Base-by-base conservation (phyloP, 2,888 invertebrate genomes). In the Pecten maximus region DNA sequence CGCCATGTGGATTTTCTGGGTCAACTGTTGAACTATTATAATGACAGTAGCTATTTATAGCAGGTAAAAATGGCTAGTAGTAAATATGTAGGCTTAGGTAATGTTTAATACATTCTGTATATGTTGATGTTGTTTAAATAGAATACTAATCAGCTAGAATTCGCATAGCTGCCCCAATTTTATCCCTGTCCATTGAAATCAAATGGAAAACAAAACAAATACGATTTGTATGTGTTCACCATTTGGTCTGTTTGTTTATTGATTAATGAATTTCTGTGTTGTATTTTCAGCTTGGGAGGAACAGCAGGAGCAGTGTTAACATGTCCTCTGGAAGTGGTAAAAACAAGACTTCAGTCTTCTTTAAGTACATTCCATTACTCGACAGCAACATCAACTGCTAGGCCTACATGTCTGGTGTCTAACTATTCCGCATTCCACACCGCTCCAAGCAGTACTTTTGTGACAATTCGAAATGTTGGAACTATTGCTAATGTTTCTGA, bases 261-360 rank as follows among this genome's bases (percentile, higher is more conserved):
- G 2, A 54, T 54, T 2, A 15, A 15, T 19, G 6, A 54, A 54
- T 54, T 54, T 54, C 54, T 54, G 6, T 92, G 88, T 89, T 90
- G 88, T 48, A 40, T 60, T 94, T 93, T 74, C 97, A 99, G 99
- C 96, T 98, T 98, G 97, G 99, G 99, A 93, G 99, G 99, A 93
- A 99, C 99, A 89, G 98, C 98, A 88, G 99, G 99, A 90, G 99
- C 99, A 35, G 98, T 99, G 94, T 98, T 99, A 93, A 99, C 99
- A 96, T 99, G 99, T 97, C 99, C 99, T 19, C 97, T 99, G 95
- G 99, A 99, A 97, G 99, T 99, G 94, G 99, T 99, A 88, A 99
- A 99, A 97, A 99, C 99, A 19, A 98, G 99, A 44, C 97, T 99
- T 94, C 99, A 99, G 97, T 99, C 99, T 40, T 99, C 99, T 10